Conservation (phyloP, 53 echinoderm and acorn worm species). For the Luidia sarsii region DNA sequence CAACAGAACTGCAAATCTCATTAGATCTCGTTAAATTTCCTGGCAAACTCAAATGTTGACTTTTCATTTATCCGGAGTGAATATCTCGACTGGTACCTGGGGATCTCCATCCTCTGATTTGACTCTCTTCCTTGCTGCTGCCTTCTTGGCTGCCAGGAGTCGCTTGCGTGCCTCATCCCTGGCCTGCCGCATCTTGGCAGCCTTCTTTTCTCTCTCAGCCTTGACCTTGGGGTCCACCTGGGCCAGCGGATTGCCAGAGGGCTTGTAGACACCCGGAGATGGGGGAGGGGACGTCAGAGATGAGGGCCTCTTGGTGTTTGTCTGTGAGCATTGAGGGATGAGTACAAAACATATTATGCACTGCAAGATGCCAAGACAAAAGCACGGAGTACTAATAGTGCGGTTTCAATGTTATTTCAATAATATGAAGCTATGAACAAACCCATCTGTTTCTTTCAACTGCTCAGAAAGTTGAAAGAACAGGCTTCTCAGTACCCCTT, state of each 20-base stretch:
- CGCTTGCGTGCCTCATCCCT: slow-evolving; percentile 75
- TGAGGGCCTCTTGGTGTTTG: slow-evolving; percentile 5
- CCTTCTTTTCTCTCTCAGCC: slow-evolving; percentile 59
- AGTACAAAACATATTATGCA: no score
- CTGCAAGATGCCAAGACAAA: no score
- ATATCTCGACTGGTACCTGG: slow-evolving; percentile 53
- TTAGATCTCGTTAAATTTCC: neutral
- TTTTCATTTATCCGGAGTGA: slow-evolving; percentile 40
- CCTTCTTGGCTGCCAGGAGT: slow-evolving; percentile 75
- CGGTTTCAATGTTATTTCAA: no score
- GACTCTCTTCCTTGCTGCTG: slow-evolving; percentile 58
- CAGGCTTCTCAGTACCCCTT: no score
- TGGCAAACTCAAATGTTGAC: neutral
- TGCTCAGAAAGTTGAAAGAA: no score
- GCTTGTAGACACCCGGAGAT: slow-evolving; percentile 45
- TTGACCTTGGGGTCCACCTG: slow-evolving; percentile 46
- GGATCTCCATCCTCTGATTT: slow-evolving; percentile 45
- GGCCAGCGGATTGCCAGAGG: slow-evolving; percentile 12
- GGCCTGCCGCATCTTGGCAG: slow-evolving; percentile 70
- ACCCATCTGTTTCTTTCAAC: no score
- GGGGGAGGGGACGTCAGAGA: slow-evolving; percentile 41
- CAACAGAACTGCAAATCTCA: no score
- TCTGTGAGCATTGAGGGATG: no score
- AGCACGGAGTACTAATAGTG: no score
- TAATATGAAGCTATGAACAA: no score